Evolutionary conservation across 2,113 vertebrate species (phyloP), one percentile per base, ranked within the genome.

Genomic region (Lophotis ruficrista): DNA sequence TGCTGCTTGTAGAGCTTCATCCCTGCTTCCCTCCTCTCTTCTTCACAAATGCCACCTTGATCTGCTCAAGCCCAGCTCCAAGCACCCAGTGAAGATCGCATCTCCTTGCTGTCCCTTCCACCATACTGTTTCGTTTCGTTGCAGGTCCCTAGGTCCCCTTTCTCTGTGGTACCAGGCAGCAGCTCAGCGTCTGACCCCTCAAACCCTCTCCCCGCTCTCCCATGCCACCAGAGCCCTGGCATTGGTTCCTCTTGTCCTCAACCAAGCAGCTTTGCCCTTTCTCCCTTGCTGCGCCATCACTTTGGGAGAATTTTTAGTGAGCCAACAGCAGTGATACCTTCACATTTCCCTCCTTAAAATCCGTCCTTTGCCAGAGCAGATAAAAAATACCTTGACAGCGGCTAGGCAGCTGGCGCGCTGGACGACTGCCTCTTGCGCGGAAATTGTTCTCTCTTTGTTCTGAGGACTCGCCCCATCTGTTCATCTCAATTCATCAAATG

Each of bases 61-160:
- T 9, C 30, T 57, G 33, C 53, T 54, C 0, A 2, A 70, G 27
- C 19, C 25, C 69, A 77, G 33, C n/a, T 22, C 20, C 35, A 56
- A 47, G 57, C 15, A 15, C 7, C 6, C 25, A 6, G 9, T 7
- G 45, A 76, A 51, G 56, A 28, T 20, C 68, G 31, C 45, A 28
- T 14, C 38, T 65, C 72, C 45, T 9, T 51, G 23, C 45, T 28
- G 13, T 25, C 48, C 47, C 9, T 64, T 30, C 35, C 38, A 68
- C 37, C 15, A 14, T 1, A 9, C 43, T 4, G 1, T 15, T 37
- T 7, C 7, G 9, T 35, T 38, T 35, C 2, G 0, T 8, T 30
- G 18, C 45, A 8, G 50, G 21, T 4, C 28, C 24, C 27, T 13
- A 13, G 7, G 9, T 19, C 21, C 16, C 25, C 10, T 23, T 62